Base-by-base conservation (phyloP, 2,888 invertebrate species). In the Chalcis sispes region DNA sequence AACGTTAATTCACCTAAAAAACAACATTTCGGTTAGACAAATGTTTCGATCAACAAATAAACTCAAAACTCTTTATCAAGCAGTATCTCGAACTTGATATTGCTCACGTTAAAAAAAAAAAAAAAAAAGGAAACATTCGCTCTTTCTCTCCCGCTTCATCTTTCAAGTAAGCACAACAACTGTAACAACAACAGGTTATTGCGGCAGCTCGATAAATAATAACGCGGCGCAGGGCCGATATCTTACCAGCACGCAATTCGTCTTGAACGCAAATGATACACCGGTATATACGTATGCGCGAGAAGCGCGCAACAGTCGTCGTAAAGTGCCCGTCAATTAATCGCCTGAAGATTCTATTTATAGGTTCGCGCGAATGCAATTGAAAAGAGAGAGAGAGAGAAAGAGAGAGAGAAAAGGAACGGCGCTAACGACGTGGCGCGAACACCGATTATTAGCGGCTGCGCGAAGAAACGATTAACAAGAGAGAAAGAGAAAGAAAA, bases 401-500 rank as follows among this genome's bases (percentile, higher is more conserved):
- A 2, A n/a, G 2, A n/a, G 25, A 40, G n/a, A 15, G 3, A 0
- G 18, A 20, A 15, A 13, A 42, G 7, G 7, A 13, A 1, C 8
- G 23, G 52, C 54, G 27, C 25, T 2, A 32, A 20, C 52, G 40
- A 46, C 54, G 18, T 23, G 40, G 50, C 58, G 48, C 46, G 58
- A 27, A 8, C 32, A 27, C 27, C 40, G 52, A 70, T 69, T 69
- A 75, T 69, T 69, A 74, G 54, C 74, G 74, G n/a, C n/a, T n/a
- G n/a, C n/a, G n/a, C n/a, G n/a, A n/a, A n/a, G 25, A 40, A 69
- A 50, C 62, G 69, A 75, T 75, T 75, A 75, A 74, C 74, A 54
- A 75, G 74, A 56, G 27, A 15, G 7, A 23, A 46, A 25, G 36
- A 13, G 13, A n/a, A 29, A 20, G n/a, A n/a, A n/a, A n/a, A n/a